Evolutionary conservation across 2,888 invertebrate species (phyloP).

Genomic region (Odontocerum albicorne): DNA sequence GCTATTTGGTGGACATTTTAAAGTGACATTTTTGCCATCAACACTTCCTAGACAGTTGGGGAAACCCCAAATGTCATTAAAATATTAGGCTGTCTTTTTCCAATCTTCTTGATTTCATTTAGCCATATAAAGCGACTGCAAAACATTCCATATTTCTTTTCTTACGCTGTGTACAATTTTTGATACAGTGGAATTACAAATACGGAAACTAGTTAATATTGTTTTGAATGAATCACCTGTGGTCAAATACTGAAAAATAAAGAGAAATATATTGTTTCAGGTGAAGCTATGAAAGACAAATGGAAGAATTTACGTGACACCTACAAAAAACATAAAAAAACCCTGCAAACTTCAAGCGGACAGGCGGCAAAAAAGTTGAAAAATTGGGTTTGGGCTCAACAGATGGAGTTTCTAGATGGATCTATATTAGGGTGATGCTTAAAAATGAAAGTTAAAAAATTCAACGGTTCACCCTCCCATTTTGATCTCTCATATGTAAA

Average conservation of each 20-base stretch:
- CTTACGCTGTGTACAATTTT: no score
- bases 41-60: not conserved
- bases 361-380: conserved; percentile 2
- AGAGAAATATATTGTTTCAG: not conserved
- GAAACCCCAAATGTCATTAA: not conserved
- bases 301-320: conserved; percentile 7
- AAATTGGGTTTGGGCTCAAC: no score
- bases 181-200: no score
- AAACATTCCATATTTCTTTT: no score
- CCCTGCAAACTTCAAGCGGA: not conserved
- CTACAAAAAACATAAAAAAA: conserved; percentile 4
- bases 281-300: no score
- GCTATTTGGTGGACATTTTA: no score
- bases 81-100: not conserved
- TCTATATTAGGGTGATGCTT: no score
- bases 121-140: not conserved
- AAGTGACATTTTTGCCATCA: no score
- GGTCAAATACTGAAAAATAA: not conserved
- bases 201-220: not conserved
- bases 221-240: not conserved
- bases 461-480: no score
- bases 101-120: not conserved
- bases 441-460: no score
- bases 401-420: no score
- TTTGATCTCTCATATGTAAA: no score